phyloP scores from a whole-genome alignment of 2,113 vertebrate genomes.

The Leuciscus idus region DNA sequence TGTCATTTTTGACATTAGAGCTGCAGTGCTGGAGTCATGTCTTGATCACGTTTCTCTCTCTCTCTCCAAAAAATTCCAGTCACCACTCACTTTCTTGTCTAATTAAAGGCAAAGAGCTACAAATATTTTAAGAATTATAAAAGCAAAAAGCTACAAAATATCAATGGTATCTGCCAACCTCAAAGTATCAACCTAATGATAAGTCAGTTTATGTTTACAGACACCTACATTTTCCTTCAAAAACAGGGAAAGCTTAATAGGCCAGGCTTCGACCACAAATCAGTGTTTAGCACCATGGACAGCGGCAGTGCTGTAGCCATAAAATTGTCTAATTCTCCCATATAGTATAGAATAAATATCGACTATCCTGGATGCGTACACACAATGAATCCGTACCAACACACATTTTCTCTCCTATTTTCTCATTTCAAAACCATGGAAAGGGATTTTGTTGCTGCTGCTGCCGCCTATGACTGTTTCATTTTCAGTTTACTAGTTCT shows the following conservation, averaged over 20 bases:
- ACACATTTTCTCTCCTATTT: too few relatives aligned
- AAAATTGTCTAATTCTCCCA: neutral
- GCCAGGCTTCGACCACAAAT: neutral
- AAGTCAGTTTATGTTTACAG: neutral
- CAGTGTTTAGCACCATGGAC: conserved; percentile 27
- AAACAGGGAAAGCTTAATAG: neutral
- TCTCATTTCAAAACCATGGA: too few relatives aligned
- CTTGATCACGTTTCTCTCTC: neutral
- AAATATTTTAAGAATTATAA: neutral
- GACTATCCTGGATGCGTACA: too few relatives aligned
- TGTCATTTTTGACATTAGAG: neutral
- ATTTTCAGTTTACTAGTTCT: neutral
- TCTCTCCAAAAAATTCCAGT: neutral
- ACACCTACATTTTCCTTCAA: neutral
- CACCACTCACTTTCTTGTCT: neutral
- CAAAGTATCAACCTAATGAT: neutral
- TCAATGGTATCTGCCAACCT: neutral
- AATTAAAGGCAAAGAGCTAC: neutral
- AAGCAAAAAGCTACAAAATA: neutral
- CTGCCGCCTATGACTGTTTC: neutral
- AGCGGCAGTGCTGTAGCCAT: neutral
- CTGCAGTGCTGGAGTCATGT: neutral
- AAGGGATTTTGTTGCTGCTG: too few relatives aligned
- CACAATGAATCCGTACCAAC: too few relatives aligned
- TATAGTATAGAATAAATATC: neutral